Percentiles rank a stretch among this genome's conserved stretches.
Evolutionary conservation across 2,797 vertebrate genomes (phyloP).

Genomic region (Gallinago nigripennis): DNA sequence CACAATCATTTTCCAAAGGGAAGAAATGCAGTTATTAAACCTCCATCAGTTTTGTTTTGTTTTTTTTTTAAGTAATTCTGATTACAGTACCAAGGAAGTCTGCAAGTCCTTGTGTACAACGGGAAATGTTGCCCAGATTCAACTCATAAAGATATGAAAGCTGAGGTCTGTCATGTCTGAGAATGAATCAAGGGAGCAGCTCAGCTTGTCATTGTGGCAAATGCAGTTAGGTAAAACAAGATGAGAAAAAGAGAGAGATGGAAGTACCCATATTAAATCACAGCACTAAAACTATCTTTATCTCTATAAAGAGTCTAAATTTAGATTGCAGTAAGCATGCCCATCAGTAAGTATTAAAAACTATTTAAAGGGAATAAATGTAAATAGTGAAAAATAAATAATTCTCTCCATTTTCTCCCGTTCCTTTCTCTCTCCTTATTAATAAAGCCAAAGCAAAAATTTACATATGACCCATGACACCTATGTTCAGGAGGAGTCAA

Average conservation of each 20-base stretch:
- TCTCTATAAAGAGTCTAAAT: not conserved
- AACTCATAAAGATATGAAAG: not conserved
- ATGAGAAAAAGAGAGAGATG: not conserved
- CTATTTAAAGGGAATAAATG: not conserved
- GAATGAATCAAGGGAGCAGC: not conserved
- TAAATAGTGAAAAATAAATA: not conserved
- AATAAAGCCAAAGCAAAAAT: conserved; percentile 5
- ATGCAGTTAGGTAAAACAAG: not conserved
- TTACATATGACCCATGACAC: not conserved
- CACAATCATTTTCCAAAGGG: not conserved
- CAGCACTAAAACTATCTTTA: not conserved
- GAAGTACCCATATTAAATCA: not conserved
- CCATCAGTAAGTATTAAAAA: not conserved
- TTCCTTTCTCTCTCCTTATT: not conserved
- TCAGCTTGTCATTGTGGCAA: not conserved
- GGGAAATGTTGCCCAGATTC: not conserved
- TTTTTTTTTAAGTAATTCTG: not conserved
- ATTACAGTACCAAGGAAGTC: not conserved
- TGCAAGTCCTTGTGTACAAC: not conserved
- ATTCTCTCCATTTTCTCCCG: not conserved
- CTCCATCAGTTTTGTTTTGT: not conserved
- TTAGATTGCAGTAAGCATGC: not conserved
- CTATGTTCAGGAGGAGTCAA: not conserved
- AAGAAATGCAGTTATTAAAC: not conserved
- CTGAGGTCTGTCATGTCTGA: not conserved